These are phyloP conservation scores for Augiades crinisus DNA, from an alignment of 2,888 invertebrate genomes.

Conservation along the genomic window DNA sequence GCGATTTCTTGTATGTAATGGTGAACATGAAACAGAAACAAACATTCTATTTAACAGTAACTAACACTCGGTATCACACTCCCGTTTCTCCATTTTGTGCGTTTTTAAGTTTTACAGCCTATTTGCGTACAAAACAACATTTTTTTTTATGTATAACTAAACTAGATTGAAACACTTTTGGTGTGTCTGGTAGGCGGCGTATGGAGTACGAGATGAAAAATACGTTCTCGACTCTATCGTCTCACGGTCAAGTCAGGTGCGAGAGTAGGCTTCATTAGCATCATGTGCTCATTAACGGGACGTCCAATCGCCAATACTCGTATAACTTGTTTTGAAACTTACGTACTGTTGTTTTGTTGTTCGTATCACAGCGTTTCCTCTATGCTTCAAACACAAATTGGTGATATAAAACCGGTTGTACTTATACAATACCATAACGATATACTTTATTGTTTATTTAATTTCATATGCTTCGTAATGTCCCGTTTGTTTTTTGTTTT, in stretches of 20 bases:
- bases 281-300: slow-evolving; percentile 69
- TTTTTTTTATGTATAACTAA: too few species aligned
- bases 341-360: slow-evolving; percentile 15
- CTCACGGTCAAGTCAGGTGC: slow-evolving; percentile 45
- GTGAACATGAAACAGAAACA: too few species aligned
- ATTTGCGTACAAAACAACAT: too few species aligned
- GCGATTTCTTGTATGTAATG: too few species aligned
- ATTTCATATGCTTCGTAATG: neutral
- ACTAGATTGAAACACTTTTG: slow-evolving; percentile 13
- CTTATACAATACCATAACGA: too few species aligned
- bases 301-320: slow-evolving; percentile 42
- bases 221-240: slow-evolving; percentile 27
- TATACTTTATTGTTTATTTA: slow-evolving; percentile 1
- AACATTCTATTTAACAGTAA: too few species aligned
- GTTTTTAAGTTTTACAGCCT: too few species aligned
- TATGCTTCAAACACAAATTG: slow-evolving; percentile 13
- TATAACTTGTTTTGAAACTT: slow-evolving; percentile 46
- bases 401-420: slow-evolving; percentile 14
- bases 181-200: slow-evolving; percentile 8
- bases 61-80: too few species aligned
- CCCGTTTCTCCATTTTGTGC: too few species aligned
- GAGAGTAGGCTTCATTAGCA: slow-evolving; percentile 59
- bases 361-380: slow-evolving; percentile 9
- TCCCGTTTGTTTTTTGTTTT: neutral
- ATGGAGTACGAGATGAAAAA: neutral